Conservation (phyloP, 2,888 invertebrate genomes). For the Nymphalis polychloros region DNA sequence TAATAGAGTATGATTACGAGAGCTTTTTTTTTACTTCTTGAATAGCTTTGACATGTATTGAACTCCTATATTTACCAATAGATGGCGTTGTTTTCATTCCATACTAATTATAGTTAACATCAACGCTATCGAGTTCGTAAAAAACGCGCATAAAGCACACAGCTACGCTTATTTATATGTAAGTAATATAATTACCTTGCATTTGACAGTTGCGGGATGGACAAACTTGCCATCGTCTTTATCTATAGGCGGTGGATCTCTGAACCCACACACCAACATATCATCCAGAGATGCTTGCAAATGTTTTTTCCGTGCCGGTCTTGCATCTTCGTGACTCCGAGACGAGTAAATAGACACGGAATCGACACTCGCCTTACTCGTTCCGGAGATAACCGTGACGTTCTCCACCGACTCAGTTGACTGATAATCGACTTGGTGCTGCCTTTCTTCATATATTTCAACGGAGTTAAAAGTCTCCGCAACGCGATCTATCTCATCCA, state of each 20-base stretch:
- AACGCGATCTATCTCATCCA: slow-evolving; percentile 62
- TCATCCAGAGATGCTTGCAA: slow-evolving; percentile 82
- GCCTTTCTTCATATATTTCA: slow-evolving; percentile 69
- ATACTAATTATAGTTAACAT: no score
- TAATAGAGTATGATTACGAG: no score
- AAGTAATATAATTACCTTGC: slow-evolving; percentile 55
- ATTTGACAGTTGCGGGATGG: slow-evolving; percentile 70
- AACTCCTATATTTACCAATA: no score
- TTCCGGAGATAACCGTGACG: slow-evolving; percentile 74
- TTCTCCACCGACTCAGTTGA: slow-evolving; percentile 80
- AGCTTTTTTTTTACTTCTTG: no score
- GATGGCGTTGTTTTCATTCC: no score
- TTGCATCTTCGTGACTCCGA: slow-evolving; percentile 79
- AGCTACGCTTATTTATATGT: no score
- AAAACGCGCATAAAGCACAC: no score
- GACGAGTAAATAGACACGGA: slow-evolving; percentile 83
- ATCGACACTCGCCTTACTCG: slow-evolving; percentile 72
- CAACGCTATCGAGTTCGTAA: no score
- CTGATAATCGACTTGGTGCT: slow-evolving; percentile 59
- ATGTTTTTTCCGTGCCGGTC: slow-evolving; percentile 58
- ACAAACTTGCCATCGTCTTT: slow-evolving; percentile 72
- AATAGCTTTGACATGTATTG: no score
- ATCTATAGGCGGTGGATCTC: slow-evolving; percentile 51
- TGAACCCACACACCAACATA: slow-evolving; percentile 77
- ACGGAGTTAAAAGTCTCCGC: slow-evolving; percentile 69